A percentile compares a stretch with the other conserved stretches of the same genome.
These are phyloP conservation scores for Masnerella sp. DNA, from an alignment of 2,888 invertebrate species.

Conservation along the genomic window DNA sequence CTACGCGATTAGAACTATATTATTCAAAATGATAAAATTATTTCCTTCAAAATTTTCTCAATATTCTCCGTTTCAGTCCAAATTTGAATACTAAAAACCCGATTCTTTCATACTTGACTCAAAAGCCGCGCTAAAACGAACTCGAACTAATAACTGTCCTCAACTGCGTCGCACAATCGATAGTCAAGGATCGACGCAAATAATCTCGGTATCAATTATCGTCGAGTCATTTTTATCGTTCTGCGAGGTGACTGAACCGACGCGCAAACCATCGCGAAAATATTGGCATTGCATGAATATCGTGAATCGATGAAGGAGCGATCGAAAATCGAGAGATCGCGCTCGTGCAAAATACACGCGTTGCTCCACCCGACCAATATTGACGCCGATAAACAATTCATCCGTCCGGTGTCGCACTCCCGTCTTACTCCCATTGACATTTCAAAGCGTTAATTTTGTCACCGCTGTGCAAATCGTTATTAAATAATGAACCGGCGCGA, in stretches of 20 bases:
- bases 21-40: too few relatives aligned
- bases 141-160: not conserved
- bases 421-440: slow-evolving; percentile 15
- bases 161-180: too few relatives aligned
- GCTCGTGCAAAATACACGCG: slow-evolving; percentile 28
- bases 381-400: slow-evolving; percentile 44
- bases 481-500: slow-evolving; percentile 31
- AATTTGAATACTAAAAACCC: too few relatives aligned
- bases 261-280: slow-evolving; percentile 30
- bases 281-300: slow-evolving; percentile 35
- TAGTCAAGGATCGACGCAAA: too few relatives aligned
- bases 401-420: slow-evolving; percentile 1
- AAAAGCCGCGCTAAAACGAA: not conserved
- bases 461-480: slow-evolving; percentile 37
- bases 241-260: slow-evolving; percentile 1
- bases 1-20: too few relatives aligned
- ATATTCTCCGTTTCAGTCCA: too few relatives aligned
- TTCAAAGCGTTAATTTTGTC: slow-evolving; percentile 47
- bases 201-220: not conserved
- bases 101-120: too few relatives aligned
- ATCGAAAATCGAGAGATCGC: slow-evolving; percentile 31
- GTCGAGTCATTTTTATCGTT: not conserved
- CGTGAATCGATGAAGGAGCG: slow-evolving; percentile 28
- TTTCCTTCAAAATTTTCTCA: too few relatives aligned
- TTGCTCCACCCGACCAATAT: slow-evolving; percentile 29